Percentiles rank a stretch among this genome's conserved stretches.
These are phyloP conservation scores for Clusia tigrina DNA, from an alignment of 2,888 invertebrate species.

Conservation along the genomic window DNA sequence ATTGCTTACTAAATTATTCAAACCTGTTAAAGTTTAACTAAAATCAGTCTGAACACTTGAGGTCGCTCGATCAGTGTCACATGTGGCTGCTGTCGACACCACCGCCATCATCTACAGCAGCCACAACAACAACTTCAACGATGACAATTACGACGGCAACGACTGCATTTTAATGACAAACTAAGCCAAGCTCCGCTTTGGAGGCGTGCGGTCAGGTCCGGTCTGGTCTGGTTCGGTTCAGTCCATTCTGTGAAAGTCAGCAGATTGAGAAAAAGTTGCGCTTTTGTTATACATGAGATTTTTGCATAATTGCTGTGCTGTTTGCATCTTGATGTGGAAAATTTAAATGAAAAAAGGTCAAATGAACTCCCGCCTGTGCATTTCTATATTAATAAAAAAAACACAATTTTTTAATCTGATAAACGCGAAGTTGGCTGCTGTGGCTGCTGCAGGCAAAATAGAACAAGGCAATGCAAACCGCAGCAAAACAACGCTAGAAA, in stretches of 20 bases:
- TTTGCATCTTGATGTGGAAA: too few relatives aligned
- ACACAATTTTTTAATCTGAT: slow-evolving; percentile 39
- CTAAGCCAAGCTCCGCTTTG: too few relatives aligned
- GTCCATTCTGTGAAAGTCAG: too few relatives aligned
- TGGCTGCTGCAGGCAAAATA: slow-evolving; percentile 13
- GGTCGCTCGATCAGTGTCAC: too few relatives aligned
- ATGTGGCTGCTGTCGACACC: slow-evolving; percentile 34
- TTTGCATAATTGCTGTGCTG: slow-evolving; percentile 38
- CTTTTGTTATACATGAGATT: slow-evolving; percentile 22
- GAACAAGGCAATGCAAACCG: background rate
- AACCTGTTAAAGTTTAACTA: slow-evolving; percentile 2
- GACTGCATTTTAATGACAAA: too few relatives aligned
- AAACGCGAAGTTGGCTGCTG: slow-evolving; percentile 28
- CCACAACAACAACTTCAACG: background rate
- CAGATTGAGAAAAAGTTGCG: background rate
- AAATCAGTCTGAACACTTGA: slow-evolving; percentile 41
- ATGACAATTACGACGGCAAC: too few relatives aligned
- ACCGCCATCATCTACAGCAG: background rate
- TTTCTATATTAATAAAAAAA: slow-evolving; percentile 6
- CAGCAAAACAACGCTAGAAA: background rate
- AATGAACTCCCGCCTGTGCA: slow-evolving; percentile 23
- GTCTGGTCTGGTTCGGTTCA: too few relatives aligned
- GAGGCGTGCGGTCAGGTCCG: too few relatives aligned
- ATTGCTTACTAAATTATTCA: background rate
- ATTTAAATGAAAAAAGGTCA: too few relatives aligned